Conservation (phyloP, 1,140 invertebrate genomes). For the Carposina sasakii region DNA sequence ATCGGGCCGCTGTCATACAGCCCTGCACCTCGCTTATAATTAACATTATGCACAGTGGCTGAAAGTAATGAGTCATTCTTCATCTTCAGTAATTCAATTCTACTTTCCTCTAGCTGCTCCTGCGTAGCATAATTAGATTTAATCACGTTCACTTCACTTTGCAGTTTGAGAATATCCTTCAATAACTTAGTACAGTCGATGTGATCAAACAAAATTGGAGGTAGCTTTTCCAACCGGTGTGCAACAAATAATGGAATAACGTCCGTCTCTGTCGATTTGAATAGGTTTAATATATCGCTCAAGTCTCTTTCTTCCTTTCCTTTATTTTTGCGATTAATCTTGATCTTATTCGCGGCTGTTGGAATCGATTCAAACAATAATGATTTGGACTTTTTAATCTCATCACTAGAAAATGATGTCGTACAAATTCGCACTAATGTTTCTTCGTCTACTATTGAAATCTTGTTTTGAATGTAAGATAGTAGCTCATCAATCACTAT, state of each 20-base stretch:
- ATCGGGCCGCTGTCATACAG: conserved; percentile 12
- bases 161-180: conserved; percentile 7
- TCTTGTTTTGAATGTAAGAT: conserved; percentile 19
- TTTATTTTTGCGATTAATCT: conserved; percentile 13
- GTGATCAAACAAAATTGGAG: conserved; percentile 9
- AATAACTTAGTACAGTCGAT: conserved; percentile 12
- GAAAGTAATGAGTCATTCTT: too few relatives aligned
- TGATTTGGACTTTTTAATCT: conserved; percentile 18
- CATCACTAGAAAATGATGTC: conserved; percentile 13
- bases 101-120: conserved; percentile 5
- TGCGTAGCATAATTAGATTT: not conserved
- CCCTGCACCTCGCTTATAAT: too few relatives aligned
- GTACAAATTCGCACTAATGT: conserved; percentile 18
- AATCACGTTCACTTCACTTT: conserved; percentile 1
- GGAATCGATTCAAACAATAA: conserved; percentile 18
- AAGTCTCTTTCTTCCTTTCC: conserved; percentile 14
- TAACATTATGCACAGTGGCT: too few relatives aligned
- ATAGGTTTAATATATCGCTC: conserved; percentile 14
- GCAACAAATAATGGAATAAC: conserved; percentile 13
- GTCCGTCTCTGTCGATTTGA: conserved; percentile 9
- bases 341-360: not conserved
- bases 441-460: conserved; percentile 23
- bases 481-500: conserved; percentile 12
- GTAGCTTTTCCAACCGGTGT: conserved; percentile 10
- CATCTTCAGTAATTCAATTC: not conserved